Base-by-base conservation (phyloP, 2,113 vertebrate genomes). In the Suricata suricatta region DNA sequence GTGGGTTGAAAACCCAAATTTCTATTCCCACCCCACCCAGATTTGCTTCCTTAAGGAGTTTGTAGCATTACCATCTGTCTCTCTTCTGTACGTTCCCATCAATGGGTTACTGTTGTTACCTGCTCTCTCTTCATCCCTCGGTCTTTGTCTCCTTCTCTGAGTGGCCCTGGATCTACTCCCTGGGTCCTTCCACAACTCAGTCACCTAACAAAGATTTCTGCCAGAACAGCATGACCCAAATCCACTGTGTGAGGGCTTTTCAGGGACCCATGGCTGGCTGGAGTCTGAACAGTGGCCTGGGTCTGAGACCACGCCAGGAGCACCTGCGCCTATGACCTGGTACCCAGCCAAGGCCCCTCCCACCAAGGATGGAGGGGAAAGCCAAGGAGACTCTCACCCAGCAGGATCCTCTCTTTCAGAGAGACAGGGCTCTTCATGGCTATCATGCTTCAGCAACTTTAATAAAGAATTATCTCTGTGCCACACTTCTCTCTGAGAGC, bases 381-480 rank as follows among this genome's bases (percentile, higher is more conserved):
- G 10, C 41, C 33, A 72, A 33, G 33, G 57, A 85, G 25, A 41
- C 12, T 19, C 5, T 57, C 5, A 44, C 35, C 72, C 16, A 54
- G 13, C 54, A 88, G 57, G 35, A 94, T 17, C 63, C 33, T 7
- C 38, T 71, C 16, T n/a, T 31, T 38, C 10, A 14, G 8, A 71
- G 69, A 29, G 15, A 47, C 2, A 0, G 11, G 16, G 76, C 27
- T 76, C 57, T 47, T 35, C 0, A 1, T n/a, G 31, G 63, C 63
- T 2, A 2, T 25, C 87, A 98, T 29, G 17, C 64, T 63, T 88
- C 94, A 68, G 84, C 44, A 81, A 90, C 41, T 88, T 92, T 60
- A 29, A 57, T 80, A 85, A 80, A 15, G 33, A 85, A 82, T 83
- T 66, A 35, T 74, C 81, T 90, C 57, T 4, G 11, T 66, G 44